phyloP scores from a whole-genome alignment of 2,797 vertebrate genomes.

The Lacerta agilis region DNA sequence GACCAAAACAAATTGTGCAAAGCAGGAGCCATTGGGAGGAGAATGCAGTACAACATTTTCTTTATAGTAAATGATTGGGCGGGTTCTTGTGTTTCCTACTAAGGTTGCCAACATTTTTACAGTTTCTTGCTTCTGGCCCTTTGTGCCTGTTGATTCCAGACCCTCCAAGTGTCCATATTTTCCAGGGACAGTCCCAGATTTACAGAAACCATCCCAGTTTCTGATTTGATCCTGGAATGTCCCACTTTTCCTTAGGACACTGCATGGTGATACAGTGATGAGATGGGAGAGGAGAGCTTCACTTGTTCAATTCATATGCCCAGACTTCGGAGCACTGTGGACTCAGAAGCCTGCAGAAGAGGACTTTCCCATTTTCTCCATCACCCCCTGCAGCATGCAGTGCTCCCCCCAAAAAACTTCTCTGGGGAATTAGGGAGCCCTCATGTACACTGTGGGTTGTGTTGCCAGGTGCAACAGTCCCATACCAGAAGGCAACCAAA shows the following conservation, averaged over 20 bases:
- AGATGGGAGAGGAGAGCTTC: too few relatives aligned
- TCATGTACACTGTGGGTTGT: too few relatives aligned
- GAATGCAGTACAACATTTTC: not conserved
- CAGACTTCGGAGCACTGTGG: not conserved
- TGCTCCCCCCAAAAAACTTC: too few relatives aligned
- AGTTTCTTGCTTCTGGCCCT: not conserved
- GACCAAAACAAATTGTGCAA: constrained; percentile 34
- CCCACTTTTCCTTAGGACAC: too few relatives aligned
- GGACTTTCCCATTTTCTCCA: not conserved
- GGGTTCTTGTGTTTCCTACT: not conserved
- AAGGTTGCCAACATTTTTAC: not conserved
- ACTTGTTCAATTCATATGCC: not conserved
- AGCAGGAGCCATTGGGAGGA: not conserved
- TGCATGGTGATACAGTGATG: not conserved
- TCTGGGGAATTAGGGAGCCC: too few relatives aligned
- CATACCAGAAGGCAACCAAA: too few relatives aligned
- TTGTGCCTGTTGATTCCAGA: not conserved
- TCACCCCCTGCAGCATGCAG: not conserved
- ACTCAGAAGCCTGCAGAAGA: not conserved
- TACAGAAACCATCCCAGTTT: too few relatives aligned
- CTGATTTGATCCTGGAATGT: too few relatives aligned
- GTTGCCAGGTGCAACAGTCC: too few relatives aligned
- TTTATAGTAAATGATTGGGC: not conserved
- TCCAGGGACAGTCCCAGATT: too few relatives aligned
- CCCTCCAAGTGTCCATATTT: too few relatives aligned